These are phyloP conservation scores for Tyria jacobaeae DNA, from an alignment of 2,888 invertebrate genomes.

Conservation along the genomic window DNA sequence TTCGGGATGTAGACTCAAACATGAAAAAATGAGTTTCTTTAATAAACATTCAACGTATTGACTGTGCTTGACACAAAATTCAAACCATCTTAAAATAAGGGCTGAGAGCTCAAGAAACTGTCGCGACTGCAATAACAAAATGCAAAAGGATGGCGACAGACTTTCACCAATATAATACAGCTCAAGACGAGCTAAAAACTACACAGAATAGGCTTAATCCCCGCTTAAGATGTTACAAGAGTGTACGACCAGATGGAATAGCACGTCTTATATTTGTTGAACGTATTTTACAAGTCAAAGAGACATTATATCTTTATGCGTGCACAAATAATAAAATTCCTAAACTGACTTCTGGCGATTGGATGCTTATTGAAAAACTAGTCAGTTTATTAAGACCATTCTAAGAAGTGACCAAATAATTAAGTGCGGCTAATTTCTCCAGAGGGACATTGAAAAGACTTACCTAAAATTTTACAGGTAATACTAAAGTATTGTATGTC, in stretches of 20 bases:
- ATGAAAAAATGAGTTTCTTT: too few relatives aligned
- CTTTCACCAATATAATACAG: constrained; percentile 30
- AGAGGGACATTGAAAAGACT: too few relatives aligned
- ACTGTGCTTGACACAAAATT: constrained; percentile 25
- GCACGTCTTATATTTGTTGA: too few relatives aligned
- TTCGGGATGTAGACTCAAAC: too few relatives aligned
- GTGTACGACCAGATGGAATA: too few relatives aligned
- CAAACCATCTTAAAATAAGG: constrained; percentile 26
- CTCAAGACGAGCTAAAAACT: constrained; percentile 30
- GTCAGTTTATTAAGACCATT: constrained; percentile 22
- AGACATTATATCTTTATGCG: constrained; percentile 36
- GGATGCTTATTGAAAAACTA: constrained; percentile 11
- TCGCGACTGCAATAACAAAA: constrained; percentile 13
- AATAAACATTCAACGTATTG: constrained; percentile 9
- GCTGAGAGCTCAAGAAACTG: constrained; percentile 15
- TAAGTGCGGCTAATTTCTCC: constrained; percentile 39
- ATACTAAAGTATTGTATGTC: too few relatives aligned
- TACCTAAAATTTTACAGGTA: too few relatives aligned
- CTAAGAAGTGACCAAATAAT: constrained; percentile 30
- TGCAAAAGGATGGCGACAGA: constrained; percentile 35
- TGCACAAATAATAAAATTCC: constrained; percentile 35
- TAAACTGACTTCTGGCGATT: constrained; percentile 36
- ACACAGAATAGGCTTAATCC: too few relatives aligned
- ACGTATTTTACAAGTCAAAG: constrained; percentile 14
- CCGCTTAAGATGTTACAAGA: constrained; percentile 31